Base-by-base conservation (phyloP, 2,797 vertebrate species). In the Natrix natrix region DNA sequence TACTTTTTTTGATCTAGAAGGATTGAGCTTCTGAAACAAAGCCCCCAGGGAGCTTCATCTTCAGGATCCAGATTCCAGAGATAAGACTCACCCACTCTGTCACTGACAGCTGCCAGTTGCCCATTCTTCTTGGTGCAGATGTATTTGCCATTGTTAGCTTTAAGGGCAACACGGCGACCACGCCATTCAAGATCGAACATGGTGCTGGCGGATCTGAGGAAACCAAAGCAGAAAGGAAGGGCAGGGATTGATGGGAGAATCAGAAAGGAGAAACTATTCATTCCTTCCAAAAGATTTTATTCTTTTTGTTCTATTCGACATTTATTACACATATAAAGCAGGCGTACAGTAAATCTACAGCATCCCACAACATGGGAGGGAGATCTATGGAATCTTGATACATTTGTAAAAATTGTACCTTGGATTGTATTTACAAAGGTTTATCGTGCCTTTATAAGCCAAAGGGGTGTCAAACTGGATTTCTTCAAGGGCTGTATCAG, bases 171-270 rank as follows among this genome's bases (percentile, higher is more conserved):
- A 59, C 98, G 98, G 37, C 98, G 97, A 91, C 98, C 98, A 0
- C 98, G 97, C 99, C 99, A 99, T 95, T 99, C 99, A 22, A 99
- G 98, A 94, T 99, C 98, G 86, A 99, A 99, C 99, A 99, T 98
- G 92, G 98, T 98, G 96, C 98, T 98, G 94, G 98, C 97, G 92
- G 98, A 98, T 5, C 99, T 99, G 97, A 43, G 1, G 56, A 4
- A 78, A 3, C 8, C 86, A 92, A 93, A 69, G 59, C 74, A 91
- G 86, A 61, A 54, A 56, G 5, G 87, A 24, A 86, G 13, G 37
- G 13, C 54, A 48, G 1, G 4, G 0, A 0, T 97, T 92, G 97
- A 93, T 93, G 87, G 4, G 8, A 55, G 37, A 91, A 91, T 20
- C 17, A 61, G 66, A 61, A 92, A 54, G 1, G 52, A 48, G 43